Evolutionary conservation across 2,888 invertebrate genomes (phyloP), one percentile per base, ranked within the genome.

Genomic region (Chalcosyrphus nemorum): DNA sequence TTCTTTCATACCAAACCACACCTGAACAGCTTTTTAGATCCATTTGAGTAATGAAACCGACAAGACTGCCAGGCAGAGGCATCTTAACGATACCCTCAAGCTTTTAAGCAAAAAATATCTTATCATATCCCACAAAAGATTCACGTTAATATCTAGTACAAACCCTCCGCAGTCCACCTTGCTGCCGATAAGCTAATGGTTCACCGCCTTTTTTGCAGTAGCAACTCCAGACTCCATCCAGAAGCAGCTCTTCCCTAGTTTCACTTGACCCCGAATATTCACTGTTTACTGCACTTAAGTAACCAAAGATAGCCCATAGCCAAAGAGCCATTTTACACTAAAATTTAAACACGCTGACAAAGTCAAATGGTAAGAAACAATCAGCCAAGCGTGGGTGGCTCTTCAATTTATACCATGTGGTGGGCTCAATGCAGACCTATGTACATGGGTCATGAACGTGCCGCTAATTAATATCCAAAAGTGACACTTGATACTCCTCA

Each of bases 141-240:
- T 29, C 15, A 9, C n/a, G n/a, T 0, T 3, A 2, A 15, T 6
- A 17, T 19, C 3, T 0, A 2, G 59, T 1, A 32, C 57, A 15
- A 35, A 80, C 80, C 72, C 38, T 72, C 2, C 50, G 57, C 2
- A 72, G 17, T 24, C 72, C 78, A 35, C 65, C 32, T 6, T 65
- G 65, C 5, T 45, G 15, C 2, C 32, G 32, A 24, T 72, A 72
- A 5, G 15, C 41, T 24, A 75, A 56, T 3, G 70, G 32, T 4
- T 21, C 29, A 1, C 27, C 61, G 27, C 61, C 45, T 19, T 11
- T 9, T 15, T 76, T 71, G 19, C 63, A 65, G 35, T 50, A 81
- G 29, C 75, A 76, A n/a, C 65, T 76, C 81, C 81, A 81, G 21
- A 81, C 19, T 6, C 81, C 81, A 43, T 70, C 50, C 43, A 81